Evolutionary conservation across 2,113 vertebrate species (phyloP).

Genomic region (Heteronetta atricapilla): DNA sequence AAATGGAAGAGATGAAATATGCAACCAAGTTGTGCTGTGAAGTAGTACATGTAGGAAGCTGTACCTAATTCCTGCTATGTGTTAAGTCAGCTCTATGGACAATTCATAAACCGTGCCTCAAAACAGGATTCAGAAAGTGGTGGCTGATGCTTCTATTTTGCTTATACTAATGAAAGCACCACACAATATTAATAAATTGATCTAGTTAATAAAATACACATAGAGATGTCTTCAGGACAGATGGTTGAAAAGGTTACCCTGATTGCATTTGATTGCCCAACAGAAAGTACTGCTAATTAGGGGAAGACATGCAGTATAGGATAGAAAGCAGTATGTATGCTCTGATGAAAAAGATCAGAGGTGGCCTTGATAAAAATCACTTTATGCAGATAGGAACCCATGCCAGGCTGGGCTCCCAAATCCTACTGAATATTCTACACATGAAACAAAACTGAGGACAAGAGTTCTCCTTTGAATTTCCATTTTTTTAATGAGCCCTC

Average conservation of each 20-base stretch:
- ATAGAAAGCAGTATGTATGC: background rate
- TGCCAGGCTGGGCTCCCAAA: background rate
- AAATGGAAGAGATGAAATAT: background rate
- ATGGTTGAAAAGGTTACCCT: background rate
- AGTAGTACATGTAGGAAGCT: background rate
- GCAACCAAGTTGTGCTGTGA: background rate
- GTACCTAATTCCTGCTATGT: background rate
- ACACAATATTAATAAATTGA: background rate
- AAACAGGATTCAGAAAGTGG: background rate
- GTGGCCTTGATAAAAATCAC: background rate
- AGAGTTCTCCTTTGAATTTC: background rate
- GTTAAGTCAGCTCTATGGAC: background rate
- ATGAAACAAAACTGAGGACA: background rate
- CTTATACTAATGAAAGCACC: background rate
- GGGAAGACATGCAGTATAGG: background rate
- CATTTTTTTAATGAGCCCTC: background rate
- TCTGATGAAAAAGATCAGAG: background rate
- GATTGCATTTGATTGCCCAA: background rate
- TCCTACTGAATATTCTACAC: background rate
- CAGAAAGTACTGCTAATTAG: background rate
- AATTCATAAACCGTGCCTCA: background rate
- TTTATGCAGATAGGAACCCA: background rate
- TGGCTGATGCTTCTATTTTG: background rate
- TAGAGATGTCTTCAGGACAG: background rate
- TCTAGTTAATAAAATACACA: background rate